A percentile compares a stretch with the other conserved stretches of the same genome.
Evolutionary conservation across 2,797 vertebrate species (phyloP).

Genomic region (Meda fulgida): DNA sequence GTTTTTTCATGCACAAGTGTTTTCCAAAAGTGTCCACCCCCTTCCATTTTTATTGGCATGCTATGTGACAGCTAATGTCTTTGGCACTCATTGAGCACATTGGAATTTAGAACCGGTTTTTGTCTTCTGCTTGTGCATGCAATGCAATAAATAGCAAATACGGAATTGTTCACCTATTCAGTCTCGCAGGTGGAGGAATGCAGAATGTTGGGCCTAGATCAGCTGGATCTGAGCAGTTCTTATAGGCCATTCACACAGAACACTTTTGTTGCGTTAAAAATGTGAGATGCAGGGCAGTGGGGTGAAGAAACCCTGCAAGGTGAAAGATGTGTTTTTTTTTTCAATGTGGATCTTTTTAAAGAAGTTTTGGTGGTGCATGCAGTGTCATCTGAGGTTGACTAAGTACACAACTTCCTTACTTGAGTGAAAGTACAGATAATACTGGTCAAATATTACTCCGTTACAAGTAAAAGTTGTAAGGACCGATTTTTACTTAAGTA

Average conservation of each 20-base stretch:
- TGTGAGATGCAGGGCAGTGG: background rate
- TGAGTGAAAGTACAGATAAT: too few species aligned
- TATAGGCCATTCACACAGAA: background rate
- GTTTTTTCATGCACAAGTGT: background rate
- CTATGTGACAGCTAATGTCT: slow-evolving; percentile 15
- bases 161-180: background rate
- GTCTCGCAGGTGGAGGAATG: background rate
- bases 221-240: background rate
- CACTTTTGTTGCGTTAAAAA: background rate
- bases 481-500: too few species aligned
- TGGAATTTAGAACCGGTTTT: slow-evolving; percentile 16
- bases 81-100: slow-evolving; percentile 13
- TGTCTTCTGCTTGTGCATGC: background rate
- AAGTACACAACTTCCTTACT: too few species aligned
- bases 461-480: too few species aligned
- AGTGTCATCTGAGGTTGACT: too few species aligned
- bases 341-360: background rate
- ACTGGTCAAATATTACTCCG: too few species aligned
- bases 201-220: background rate
- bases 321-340: background rate
- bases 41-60: slow-evolving; percentile 6
- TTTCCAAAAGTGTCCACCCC: background rate
- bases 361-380: background rate
- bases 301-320: background rate
- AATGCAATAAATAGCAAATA: background rate